phyloP scores from a whole-genome alignment of 2,797 vertebrate species.

The Taeniopygia guttata region DNA sequence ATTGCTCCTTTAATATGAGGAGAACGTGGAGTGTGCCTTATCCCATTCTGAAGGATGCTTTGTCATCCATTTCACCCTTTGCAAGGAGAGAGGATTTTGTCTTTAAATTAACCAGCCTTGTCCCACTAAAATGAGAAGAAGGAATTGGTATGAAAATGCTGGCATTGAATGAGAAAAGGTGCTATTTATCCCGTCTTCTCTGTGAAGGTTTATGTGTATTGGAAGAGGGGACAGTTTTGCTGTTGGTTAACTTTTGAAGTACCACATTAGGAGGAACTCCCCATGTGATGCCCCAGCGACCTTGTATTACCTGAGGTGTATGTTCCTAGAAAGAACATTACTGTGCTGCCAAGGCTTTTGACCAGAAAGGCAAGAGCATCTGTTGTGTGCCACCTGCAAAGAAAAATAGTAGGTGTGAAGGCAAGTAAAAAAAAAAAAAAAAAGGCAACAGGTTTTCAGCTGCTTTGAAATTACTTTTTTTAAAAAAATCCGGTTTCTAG shows the following conservation, averaged over 20 bases:
- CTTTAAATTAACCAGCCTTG: not conserved
- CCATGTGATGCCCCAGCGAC: not conserved
- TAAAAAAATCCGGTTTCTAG: not conserved
- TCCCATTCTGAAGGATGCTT: not conserved
- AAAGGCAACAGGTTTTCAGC: not conserved
- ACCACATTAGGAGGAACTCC: not conserved
- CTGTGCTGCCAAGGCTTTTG: not conserved
- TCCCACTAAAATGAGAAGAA: not conserved
- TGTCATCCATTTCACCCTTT: not conserved
- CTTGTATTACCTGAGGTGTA: not conserved
- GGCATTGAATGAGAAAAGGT: not conserved
- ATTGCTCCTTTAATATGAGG: not conserved
- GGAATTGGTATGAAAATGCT: not conserved
- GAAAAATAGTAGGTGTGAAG: not conserved
- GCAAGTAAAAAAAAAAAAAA: not conserved
- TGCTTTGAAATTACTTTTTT: not conserved
- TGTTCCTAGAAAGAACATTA: not conserved
- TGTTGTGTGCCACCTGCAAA: not conserved
- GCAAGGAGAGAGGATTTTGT: not conserved
- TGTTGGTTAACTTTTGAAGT: not conserved
- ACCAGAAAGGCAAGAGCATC: not conserved
- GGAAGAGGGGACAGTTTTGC: not conserved
- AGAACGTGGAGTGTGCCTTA: not conserved
- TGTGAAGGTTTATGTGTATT: not conserved
- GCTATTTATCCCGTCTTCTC: not conserved